These are phyloP conservation scores for Tryphoninae sp. DNA, from an alignment of 2,888 invertebrate species.

Conservation along the genomic window DNA sequence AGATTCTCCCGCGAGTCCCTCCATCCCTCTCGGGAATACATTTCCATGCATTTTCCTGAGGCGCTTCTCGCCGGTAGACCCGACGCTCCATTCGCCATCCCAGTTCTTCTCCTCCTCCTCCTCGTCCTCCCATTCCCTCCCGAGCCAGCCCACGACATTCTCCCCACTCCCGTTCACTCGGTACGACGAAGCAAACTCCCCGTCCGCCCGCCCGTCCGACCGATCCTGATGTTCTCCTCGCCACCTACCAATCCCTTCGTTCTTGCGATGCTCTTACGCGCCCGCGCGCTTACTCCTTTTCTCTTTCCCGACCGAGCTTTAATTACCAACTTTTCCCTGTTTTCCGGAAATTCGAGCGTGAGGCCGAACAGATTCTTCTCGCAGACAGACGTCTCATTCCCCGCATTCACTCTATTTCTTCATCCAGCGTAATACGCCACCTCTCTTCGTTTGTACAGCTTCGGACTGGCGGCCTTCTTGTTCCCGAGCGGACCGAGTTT, in stretches of 20 bases:
- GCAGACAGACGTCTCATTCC: slow-evolving; percentile 61
- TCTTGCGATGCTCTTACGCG: slow-evolving; percentile 49
- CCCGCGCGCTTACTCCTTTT: slow-evolving; percentile 54
- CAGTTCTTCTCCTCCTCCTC: slow-evolving; percentile 22
- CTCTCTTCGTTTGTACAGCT: slow-evolving; percentile 48
- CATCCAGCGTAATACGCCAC: slow-evolving; percentile 57
- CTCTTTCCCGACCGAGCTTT: slow-evolving; percentile 68
- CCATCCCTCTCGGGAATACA: slow-evolving; percentile 75
- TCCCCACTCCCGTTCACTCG: slow-evolving; percentile 44
- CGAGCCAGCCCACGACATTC: slow-evolving; percentile 51
- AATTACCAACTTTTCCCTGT: slow-evolving; percentile 79
- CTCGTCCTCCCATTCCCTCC: slow-evolving; percentile 62
- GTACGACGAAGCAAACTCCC: slow-evolving; percentile 65
- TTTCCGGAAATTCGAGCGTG: slow-evolving; percentile 73
- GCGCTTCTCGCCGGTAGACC: slow-evolving; percentile 68
- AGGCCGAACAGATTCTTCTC: slow-evolving; percentile 70
- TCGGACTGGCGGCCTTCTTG: slow-evolving; percentile 44
- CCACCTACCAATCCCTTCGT: slow-evolving; percentile 59
- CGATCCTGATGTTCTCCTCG: slow-evolving; percentile 58
- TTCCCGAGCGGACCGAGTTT: slow-evolving; percentile 43
- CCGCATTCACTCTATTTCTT: slow-evolving; percentile 59
- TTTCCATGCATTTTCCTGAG: slow-evolving; percentile 80
- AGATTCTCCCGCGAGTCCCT: slow-evolving; percentile 44
- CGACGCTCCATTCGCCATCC: background rate
- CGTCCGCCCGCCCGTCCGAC: slow-evolving; percentile 45